Evolutionary conservation across 2,888 invertebrate genomes (phyloP), one percentile per base, ranked within the genome.

Genomic region (Drosophila neutralis): DNA sequence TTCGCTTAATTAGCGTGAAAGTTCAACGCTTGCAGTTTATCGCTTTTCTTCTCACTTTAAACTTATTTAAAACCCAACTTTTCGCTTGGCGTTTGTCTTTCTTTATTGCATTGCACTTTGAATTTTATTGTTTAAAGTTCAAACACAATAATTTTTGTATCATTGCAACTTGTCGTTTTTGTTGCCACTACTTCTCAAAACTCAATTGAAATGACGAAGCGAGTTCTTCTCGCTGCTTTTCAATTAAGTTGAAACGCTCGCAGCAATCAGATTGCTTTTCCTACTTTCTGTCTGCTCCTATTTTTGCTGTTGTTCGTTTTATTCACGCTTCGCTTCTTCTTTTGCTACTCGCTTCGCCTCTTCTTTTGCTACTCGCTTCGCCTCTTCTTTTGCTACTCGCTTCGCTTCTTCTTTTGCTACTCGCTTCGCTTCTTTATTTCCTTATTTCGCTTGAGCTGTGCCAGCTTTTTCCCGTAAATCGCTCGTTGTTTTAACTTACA

Each of bases 271-370:
- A 36, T 35, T 54, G 35, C 18, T 27, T 38, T n/a, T 15, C 10
- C 15, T 29, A 42, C 35, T 36, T 40, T 13, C 13, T 29, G 10
- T 35, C 5, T 36, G 35, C 52, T n/a, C 18, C n/a, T 35, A 10
- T 35, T 48, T 21, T 31, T 18, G 10, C 21, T 21, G 21, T 42
- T 42, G 42, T 21, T 42, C 18, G 2, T 4, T 24, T 24, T 24
- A 11, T 13, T 35, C 24, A 65, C 24, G 67, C 13, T 27, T 51
- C 18, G 33, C 2, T 21, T 36, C 35, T 40, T 27, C 13, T 21
- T 27, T 40, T 21, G 40, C 52, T 27, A 24, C 53, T 42, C 52
- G 52, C 29, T 53, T 53, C 24, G 52, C 24, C 18, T 33, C 51
- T 53, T 45, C 29, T 21, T 27, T 40, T 21, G 40, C 52, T 27